Evolutionary conservation across 2,113 vertebrate species (phyloP).

Genomic region (Aldabrachelys gigantea): DNA sequence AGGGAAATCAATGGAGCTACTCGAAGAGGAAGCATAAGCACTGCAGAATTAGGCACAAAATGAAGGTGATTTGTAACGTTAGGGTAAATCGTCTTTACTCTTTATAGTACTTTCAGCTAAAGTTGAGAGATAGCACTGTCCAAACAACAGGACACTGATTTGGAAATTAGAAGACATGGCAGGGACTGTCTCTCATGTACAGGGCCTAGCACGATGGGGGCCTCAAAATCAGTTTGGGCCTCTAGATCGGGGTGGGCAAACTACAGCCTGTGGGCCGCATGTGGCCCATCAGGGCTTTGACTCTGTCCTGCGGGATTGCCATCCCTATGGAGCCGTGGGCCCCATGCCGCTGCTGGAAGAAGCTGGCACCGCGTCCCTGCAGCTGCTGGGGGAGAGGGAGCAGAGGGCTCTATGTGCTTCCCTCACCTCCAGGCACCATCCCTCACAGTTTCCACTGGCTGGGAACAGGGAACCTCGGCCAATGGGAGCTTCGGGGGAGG

Average conservation of each 20-base stretch:
- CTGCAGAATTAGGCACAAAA: constrained; percentile 4
- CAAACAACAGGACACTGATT: not conserved
- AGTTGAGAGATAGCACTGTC: not conserved
- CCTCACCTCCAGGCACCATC: too few relatives aligned
- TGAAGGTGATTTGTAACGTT: constrained; percentile 29
- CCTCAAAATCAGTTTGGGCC: not conserved
- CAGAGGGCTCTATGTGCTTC: too few relatives aligned
- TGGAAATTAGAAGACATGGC: not conserved
- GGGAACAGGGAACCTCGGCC: too few relatives aligned
- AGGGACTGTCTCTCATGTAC: accelerated
- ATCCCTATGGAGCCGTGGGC: too few relatives aligned
- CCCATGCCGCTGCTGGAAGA: too few relatives aligned
- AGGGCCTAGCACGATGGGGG: not conserved
- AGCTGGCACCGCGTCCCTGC: too few relatives aligned
- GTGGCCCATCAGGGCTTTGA: too few relatives aligned
- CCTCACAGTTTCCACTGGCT: too few relatives aligned
- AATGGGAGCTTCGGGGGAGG: too few relatives aligned
- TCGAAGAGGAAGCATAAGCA: not conserved
- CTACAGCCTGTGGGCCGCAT: too few relatives aligned
- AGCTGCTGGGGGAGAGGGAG: too few relatives aligned
- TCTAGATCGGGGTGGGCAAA: not conserved
- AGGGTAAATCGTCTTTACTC: not conserved
- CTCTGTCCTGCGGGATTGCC: too few relatives aligned
- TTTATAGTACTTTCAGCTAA: constrained; percentile 14
- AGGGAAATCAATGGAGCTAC: not conserved